A percentile compares a stretch with the other conserved stretches of the same genome.
phyloP scores from a whole-genome alignment of 2,888 invertebrate genomes.

The Junonia oenone region DNA sequence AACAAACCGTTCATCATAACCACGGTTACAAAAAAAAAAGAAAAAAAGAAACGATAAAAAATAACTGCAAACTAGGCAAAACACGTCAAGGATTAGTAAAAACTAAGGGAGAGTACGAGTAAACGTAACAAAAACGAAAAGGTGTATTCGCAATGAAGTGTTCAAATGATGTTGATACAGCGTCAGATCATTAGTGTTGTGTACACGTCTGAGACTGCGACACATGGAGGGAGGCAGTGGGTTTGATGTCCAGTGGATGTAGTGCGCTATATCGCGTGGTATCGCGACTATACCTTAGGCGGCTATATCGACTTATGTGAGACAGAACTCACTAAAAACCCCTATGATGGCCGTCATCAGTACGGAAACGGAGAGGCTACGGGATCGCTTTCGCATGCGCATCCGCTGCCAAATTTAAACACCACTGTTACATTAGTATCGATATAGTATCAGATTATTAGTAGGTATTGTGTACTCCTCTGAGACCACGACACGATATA shows the following conservation, averaged over 20 bases:
- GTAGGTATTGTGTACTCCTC: no score
- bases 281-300: neutral
- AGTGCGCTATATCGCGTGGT: neutral
- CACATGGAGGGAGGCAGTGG: constrained; percentile 3
- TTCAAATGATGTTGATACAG: constrained; percentile 32
- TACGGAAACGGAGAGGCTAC: no score
- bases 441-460: no score
- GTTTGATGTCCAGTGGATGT: neutral
- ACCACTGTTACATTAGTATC: no score
- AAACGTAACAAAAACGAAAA: constrained; percentile 20
- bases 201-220: constrained; percentile 11
- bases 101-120: constrained; percentile 20
- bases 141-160: constrained; percentile 32
- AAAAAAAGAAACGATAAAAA: no score
- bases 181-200: constrained; percentile 34
- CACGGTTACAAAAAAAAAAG: neutral
- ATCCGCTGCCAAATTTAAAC: no score
- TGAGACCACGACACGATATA: no score
- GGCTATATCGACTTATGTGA: no score
- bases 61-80: neutral
- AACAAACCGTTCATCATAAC: no score
- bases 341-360: no score
- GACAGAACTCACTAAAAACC: no score
- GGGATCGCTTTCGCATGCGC: no score
- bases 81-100: constrained; percentile 13